These are phyloP conservation scores for Andrena minutula DNA, from an alignment of 2,888 invertebrate species.

Conservation along the genomic window DNA sequence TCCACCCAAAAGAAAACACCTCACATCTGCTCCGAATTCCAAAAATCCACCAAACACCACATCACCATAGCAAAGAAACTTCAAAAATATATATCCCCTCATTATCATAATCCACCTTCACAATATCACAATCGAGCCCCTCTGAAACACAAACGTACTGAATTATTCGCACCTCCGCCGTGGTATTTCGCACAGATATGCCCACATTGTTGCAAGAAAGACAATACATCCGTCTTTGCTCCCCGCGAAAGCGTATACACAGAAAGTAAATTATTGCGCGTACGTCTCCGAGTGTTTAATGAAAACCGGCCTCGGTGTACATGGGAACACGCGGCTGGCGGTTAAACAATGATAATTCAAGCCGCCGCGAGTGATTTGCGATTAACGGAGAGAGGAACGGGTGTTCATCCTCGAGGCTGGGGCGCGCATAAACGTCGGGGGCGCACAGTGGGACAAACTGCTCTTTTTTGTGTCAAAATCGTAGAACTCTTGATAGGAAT, in stretches of 20 bases:
- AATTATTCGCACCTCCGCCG: no score
- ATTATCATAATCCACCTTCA: no score
- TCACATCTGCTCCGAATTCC: no score
- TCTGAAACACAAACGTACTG: no score
- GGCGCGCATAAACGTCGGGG: slow-evolving; percentile 36
- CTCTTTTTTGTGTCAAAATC: no score
- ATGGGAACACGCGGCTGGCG: not conserved
- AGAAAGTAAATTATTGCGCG: not conserved
- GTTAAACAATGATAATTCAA: slow-evolving; percentile 63
- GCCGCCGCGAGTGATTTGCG: slow-evolving; percentile 64
- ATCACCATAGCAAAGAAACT: no score
- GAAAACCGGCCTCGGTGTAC: not conserved
- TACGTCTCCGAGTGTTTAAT: not conserved
- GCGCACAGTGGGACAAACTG: no score
- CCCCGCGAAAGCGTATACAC: not conserved
- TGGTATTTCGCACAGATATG: not conserved
- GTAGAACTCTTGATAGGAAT: no score
- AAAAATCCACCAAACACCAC: no score
- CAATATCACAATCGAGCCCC: no score
- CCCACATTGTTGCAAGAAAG: not conserved
- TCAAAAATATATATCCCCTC: no score
- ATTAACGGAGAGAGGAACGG: slow-evolving; percentile 28
- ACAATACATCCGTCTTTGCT: not conserved
- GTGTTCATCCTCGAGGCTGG: slow-evolving; percentile 19
- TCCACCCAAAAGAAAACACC: no score